These are phyloP conservation scores for Discoglossus pictus DNA, from an alignment of 2,797 vertebrate species.

Conservation along the genomic window DNA sequence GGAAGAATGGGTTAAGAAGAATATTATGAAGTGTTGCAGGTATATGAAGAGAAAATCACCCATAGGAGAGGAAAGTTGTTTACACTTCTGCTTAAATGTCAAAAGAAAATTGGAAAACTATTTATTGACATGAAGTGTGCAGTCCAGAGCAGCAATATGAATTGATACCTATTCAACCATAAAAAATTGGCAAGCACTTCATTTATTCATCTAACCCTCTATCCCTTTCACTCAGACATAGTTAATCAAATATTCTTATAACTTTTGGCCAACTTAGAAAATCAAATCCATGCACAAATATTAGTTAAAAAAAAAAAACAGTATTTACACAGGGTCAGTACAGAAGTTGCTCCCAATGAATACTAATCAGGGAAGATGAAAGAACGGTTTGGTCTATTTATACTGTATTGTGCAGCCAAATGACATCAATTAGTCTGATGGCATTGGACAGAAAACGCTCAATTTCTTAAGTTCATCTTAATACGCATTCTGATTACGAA, in stretches of 20 bases:
- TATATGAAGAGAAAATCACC: neutral
- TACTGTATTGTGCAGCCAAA: constrained; percentile 6
- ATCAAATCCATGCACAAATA: constrained; percentile 26
- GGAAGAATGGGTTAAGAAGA: neutral
- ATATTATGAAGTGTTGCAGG: neutral
- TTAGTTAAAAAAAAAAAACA: constrained; percentile 8
- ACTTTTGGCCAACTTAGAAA: constrained; percentile 25
- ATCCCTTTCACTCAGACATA: neutral
- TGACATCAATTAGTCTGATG: constrained; percentile 11
- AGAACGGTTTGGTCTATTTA: constrained; percentile 19
- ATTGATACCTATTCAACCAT: constrained; percentile 13
- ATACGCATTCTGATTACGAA: neutral
- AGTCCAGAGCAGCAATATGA: constrained; percentile 1
- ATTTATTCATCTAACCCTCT: constrained; percentile 8
- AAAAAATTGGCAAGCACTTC: constrained; percentile 17
- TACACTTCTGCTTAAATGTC: constrained; percentile 25
- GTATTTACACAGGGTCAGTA: constrained; percentile 41
- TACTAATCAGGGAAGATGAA: constrained; percentile 31
- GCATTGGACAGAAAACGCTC: constrained; percentile 13
- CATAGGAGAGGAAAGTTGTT: neutral
- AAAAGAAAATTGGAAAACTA: constrained; percentile 23
- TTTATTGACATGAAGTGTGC: constrained; percentile 16
- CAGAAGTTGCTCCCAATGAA: constrained; percentile 28
- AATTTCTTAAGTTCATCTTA: constrained; percentile 13
- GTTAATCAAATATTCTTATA: constrained; percentile 22